Evolutionary conservation across 2,888 invertebrate genomes (phyloP).

Genomic region (Coleophora flavipennella): DNA sequence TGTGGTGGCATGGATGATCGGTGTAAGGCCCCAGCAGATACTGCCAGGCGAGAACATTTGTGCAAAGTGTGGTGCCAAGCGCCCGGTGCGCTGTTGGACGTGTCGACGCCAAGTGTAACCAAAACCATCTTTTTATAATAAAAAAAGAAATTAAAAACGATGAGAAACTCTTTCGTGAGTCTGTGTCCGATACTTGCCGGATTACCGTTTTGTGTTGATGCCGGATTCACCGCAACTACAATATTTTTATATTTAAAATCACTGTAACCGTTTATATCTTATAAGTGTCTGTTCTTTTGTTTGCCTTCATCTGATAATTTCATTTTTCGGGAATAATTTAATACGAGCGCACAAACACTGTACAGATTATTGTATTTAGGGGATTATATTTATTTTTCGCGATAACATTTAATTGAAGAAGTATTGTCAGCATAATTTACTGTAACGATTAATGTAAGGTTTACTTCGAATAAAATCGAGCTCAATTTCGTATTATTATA

Average conservation of each 20-base stretch:
- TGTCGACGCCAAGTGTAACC: constrained; percentile 46
- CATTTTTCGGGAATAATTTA: constrained; percentile 52
- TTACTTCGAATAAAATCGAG: constrained; percentile 68
- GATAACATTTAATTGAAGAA: constrained; percentile 20
- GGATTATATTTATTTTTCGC: constrained; percentile 40
- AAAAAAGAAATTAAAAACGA: too few relatives aligned
- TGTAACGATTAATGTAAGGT: constrained; percentile 44
- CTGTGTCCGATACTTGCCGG: constrained; percentile 56
- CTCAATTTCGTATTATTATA: constrained; percentile 62
- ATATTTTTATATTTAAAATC: constrained; percentile 58
- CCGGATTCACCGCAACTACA: constrained; percentile 46
- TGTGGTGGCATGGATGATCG: constrained; percentile 73
- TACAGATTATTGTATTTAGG: constrained; percentile 47
- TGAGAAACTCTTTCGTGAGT: constrained; percentile 40
- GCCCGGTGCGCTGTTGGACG: constrained; percentile 56
- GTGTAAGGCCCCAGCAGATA: constrained; percentile 56
- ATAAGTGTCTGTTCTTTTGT: constrained; percentile 45
- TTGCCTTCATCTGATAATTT: constrained; percentile 43
- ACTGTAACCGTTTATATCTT: constrained; percentile 46
- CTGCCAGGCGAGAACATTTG: constrained; percentile 59
- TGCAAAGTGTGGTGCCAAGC: constrained; percentile 67
- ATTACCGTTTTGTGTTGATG: constrained; percentile 41
- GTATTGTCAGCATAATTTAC: constrained; percentile 11
- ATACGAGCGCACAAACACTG: constrained; percentile 68
- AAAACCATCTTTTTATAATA: constrained; percentile 64